Conservation (phyloP, 2,888 invertebrate genomes). For the Drosophila infuscata region DNA sequence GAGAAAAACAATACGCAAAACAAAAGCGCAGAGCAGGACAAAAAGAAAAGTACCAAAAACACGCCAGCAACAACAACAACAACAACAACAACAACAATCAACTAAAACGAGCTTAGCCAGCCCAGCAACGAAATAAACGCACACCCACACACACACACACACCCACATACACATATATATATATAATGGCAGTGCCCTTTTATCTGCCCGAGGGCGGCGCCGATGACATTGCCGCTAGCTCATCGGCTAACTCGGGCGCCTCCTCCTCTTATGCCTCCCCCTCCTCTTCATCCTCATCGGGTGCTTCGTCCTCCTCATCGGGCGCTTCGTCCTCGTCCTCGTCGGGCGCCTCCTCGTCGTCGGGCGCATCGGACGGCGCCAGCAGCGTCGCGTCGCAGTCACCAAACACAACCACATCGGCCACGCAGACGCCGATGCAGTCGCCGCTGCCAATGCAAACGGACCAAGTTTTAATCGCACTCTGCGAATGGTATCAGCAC, state of each 20-base stretch:
- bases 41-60: slow-evolving; percentile 18
- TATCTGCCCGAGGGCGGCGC: slow-evolving; percentile 84
- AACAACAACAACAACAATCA: neutral
- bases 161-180: slow-evolving; percentile 26
- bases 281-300: slow-evolving; percentile 47
- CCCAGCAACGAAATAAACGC: slow-evolving; percentile 17
- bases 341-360: slow-evolving; percentile 56
- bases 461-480: slow-evolving; percentile 84
- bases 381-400: slow-evolving; percentile 81
- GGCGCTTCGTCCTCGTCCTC: slow-evolving; percentile 52
- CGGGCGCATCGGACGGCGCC: slow-evolving; percentile 72
- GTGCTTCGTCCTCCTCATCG: slow-evolving; percentile 51
- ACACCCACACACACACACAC: slow-evolving; percentile 22
- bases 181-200: slow-evolving; percentile 85
- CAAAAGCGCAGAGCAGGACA: slow-evolving; percentile 36
- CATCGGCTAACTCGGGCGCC: slow-evolving; percentile 65
- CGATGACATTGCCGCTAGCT: slow-evolving; percentile 81
- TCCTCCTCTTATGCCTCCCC: slow-evolving; percentile 52
- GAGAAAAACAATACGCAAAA: slow-evolving; percentile 31
- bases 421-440: slow-evolving; percentile 83
- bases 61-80: neutral
- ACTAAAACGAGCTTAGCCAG: neutral
- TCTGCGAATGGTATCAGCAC: slow-evolving; percentile 83
- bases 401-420: slow-evolving; percentile 83
- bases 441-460: slow-evolving; percentile 76